phyloP scores from a whole-genome alignment of 2,888 invertebrate species.

The Digitonthophagus gazella region DNA sequence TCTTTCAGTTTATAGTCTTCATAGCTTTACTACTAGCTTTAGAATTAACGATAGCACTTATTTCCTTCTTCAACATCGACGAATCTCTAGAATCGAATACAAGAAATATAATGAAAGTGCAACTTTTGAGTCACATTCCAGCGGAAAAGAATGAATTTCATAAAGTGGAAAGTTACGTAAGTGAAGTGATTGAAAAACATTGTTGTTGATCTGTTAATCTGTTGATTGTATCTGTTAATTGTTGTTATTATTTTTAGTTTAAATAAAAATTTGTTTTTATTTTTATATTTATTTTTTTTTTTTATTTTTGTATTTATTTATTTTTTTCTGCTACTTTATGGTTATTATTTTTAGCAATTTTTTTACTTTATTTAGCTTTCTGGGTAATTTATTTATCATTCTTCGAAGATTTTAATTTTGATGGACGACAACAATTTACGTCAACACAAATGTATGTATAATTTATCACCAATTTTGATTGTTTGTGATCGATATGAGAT shows the following conservation, averaged over 20 bases:
- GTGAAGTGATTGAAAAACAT: slow-evolving; percentile 24
- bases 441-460: no score
- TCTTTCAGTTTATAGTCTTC: slow-evolving; percentile 67
- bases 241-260: slow-evolving; percentile 22
- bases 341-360: no score
- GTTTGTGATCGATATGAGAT: no score
- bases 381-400: no score
- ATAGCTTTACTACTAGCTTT: slow-evolving; percentile 65
- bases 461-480: no score
- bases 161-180: slow-evolving; percentile 36
- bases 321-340: no score
- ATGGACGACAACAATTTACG: no score
- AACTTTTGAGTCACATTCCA: slow-evolving; percentile 27
- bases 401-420: no score
- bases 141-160: slow-evolving; percentile 30
- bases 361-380: no score
- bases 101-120: slow-evolving; percentile 31
- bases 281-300: no score
- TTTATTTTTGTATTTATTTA: no score
- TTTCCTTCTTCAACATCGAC: slow-evolving; percentile 60
- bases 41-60: slow-evolving; percentile 64
- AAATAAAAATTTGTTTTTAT: slow-evolving; percentile 17
- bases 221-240: no score
- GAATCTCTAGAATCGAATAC: slow-evolving; percentile 38
- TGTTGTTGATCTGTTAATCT: not conserved